These are phyloP conservation scores for Siniperca knerii DNA, from an alignment of 2,113 vertebrate species.

Conservation along the genomic window DNA sequence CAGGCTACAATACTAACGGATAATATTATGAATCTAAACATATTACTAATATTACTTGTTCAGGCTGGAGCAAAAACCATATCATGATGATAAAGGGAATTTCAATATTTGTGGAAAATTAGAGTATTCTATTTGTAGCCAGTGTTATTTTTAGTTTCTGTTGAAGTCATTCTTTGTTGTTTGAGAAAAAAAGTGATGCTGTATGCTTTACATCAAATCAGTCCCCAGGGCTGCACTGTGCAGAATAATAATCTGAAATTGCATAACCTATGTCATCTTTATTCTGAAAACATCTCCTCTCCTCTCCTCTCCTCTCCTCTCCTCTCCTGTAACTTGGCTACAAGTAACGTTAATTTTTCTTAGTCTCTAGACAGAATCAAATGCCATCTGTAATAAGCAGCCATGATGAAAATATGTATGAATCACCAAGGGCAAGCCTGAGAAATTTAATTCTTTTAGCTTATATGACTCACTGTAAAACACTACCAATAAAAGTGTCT, in stretches of 20 bases:
- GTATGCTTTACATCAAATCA: slow-evolving; percentile 58
- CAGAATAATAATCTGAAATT: slow-evolving; percentile 60
- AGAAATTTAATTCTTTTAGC: slow-evolving; percentile 59
- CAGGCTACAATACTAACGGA: background rate
- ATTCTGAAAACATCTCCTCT: slow-evolving; percentile 45
- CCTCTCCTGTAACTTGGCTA: slow-evolving; percentile 1
- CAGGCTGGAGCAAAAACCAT: slow-evolving; percentile 4
- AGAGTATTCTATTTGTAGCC: slow-evolving; percentile 54
- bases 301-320: slow-evolving; percentile 5
- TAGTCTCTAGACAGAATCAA: slow-evolving; percentile 38
- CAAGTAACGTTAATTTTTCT: slow-evolving; percentile 46
- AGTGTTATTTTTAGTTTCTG: slow-evolving; percentile 51
- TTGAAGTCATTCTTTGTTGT: slow-evolving; percentile 41
- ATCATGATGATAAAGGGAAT: slow-evolving; percentile 5
- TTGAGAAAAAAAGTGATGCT: slow-evolving; percentile 28
- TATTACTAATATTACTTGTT: background rate
- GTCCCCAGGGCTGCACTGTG: slow-evolving; percentile 48
- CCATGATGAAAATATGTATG: slow-evolving; percentile 59
- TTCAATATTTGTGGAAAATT: slow-evolving; percentile 23
- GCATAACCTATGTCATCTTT: slow-evolving; percentile 57
- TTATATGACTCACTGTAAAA: slow-evolving; percentile 69
- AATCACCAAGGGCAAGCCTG: slow-evolving; percentile 56
- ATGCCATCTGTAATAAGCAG: slow-evolving; percentile 56
- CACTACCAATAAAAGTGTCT: slow-evolving; percentile 64
- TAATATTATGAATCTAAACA: background rate